A percentile compares a stretch with the other conserved stretches of the same genome.
These are phyloP conservation scores for Drosophila nigromelanica DNA, from an alignment of 1,140 invertebrate genomes.

Conservation along the genomic window DNA sequence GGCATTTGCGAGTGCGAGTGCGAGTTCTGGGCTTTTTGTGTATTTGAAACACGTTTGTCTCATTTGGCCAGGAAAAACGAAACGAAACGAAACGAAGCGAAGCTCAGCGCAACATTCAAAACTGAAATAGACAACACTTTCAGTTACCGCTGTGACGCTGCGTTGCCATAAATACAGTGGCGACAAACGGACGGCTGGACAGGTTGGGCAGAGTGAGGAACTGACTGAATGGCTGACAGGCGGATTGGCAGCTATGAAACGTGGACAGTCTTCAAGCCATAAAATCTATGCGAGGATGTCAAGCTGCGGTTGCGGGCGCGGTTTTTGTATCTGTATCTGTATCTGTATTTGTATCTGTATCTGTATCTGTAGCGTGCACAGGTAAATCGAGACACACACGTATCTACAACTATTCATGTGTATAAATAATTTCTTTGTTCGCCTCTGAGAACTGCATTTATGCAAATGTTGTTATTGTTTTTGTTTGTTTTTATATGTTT, in stretches of 20 bases:
- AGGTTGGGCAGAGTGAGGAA: background rate
- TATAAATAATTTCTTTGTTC: slow-evolving; percentile 19
- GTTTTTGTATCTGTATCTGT: background rate
- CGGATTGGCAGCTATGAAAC: slow-evolving; percentile 34
- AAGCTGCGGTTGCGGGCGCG: slow-evolving; percentile 15
- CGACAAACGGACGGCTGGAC: background rate
- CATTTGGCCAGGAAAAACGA: slow-evolving; percentile 69
- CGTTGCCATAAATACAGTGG: slow-evolving; percentile 63
- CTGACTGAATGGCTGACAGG: slow-evolving; percentile 17
- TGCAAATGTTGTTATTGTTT: slow-evolving; percentile 14
- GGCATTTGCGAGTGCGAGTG: slow-evolving; percentile 20
- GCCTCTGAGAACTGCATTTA: slow-evolving; percentile 3
- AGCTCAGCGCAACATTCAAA: slow-evolving; percentile 14
- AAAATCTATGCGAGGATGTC: slow-evolving; percentile 30
- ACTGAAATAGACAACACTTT: slow-evolving; percentile 60
- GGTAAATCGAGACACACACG: background rate
- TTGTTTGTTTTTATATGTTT: background rate
- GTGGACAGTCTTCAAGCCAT: slow-evolving; percentile 36
- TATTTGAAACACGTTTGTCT: slow-evolving; percentile 79
- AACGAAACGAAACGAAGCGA: slow-evolving; percentile 41
- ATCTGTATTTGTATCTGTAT: slow-evolving; percentile 8
- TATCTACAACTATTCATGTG: slow-evolving; percentile 18
- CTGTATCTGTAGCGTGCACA: background rate
- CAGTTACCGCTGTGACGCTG: slow-evolving; percentile 42
- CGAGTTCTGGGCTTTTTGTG: slow-evolving; percentile 35